Percentiles rank a stretch among this genome's conserved stretches.
Evolutionary conservation across 2,797 vertebrate species (phyloP).

Genomic region (Malurus splendens): DNA sequence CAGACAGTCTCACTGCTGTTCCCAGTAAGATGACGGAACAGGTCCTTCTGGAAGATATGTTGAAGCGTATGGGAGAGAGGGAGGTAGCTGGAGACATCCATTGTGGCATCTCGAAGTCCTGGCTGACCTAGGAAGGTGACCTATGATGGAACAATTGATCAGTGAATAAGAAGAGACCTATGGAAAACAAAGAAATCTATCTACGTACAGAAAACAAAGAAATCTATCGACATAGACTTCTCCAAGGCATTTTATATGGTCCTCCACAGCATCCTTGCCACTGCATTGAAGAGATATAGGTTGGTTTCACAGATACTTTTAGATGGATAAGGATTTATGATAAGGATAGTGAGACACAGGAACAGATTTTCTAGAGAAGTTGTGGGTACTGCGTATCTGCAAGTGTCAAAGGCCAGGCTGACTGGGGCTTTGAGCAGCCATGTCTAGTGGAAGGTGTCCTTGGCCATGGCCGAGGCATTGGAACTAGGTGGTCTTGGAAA

Average conservation of each 20-base stretch:
- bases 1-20: background rate
- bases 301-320: background rate
- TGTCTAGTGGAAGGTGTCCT: background rate
- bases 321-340: background rate
- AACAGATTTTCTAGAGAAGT: background rate
- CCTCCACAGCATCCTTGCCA: background rate
- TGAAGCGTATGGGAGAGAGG: background rate
- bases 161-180: background rate
- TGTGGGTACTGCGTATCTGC: background rate
- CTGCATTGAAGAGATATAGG: background rate
- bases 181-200: no score
- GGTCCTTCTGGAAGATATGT: background rate
- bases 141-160: background rate
- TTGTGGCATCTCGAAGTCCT: background rate
- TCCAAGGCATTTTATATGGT: background rate
- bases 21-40: no score
- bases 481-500: background rate
- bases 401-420: background rate
- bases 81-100: background rate
- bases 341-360: background rate
- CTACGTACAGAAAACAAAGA: no score
- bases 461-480: rapidly evolving
- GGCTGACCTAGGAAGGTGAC: background rate
- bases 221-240: background rate
- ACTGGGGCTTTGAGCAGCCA: background rate